Percentiles rank a stretch among this genome's conserved stretches.
Conservation (phyloP, 23 tunicate genomes). For the Phallusia fumigata region DNA sequence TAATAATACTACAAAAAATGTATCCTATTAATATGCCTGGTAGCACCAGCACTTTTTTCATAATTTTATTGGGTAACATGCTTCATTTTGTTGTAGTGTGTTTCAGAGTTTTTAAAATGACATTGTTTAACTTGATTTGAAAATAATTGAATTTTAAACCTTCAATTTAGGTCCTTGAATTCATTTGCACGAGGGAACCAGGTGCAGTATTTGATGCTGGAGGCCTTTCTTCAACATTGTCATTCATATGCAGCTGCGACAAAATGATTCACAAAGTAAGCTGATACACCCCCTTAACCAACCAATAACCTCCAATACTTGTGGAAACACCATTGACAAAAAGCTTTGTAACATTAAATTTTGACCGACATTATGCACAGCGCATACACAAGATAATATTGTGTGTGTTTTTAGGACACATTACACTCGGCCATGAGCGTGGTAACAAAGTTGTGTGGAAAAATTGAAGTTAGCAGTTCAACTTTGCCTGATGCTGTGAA, state of each 20-base stretch:
- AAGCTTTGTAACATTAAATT: no score
- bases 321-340: no score
- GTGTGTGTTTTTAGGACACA: constrained; percentile 61
- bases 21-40: no score
- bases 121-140: no score
- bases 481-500: constrained; percentile 60
- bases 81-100: no score
- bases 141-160: no score
- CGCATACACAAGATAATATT: not conserved
- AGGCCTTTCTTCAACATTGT: constrained; percentile 70
- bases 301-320: not conserved
- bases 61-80: no score
- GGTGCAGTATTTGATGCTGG: constrained; percentile 96
- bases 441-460: constrained; percentile 73
- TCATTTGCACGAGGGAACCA: constrained; percentile 93
- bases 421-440: constrained; percentile 91
- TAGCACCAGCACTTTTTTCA: no score
- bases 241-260: constrained; percentile 84
- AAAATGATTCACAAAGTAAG: constrained; percentile 81
- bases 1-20: no score
- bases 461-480: constrained; percentile 58
- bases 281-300: no score
- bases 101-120: no score
- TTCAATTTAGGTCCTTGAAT: constrained; percentile 72
- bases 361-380: no score